Evolutionary conservation across 2,113 vertebrate species (phyloP).

Genomic region (Acinonyx jubatus): DNA sequence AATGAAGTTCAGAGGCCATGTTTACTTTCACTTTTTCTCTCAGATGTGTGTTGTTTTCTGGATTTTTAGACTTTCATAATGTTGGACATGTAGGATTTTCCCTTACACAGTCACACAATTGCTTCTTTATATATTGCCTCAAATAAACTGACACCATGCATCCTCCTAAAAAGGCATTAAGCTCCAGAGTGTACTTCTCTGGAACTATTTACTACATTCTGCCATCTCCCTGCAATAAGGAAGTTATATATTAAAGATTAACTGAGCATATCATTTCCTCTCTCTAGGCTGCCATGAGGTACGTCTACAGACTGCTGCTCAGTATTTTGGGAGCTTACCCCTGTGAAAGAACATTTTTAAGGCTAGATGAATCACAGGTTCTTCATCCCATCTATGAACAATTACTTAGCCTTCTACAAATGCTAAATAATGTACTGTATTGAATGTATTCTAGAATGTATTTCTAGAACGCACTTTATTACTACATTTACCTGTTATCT

Average conservation of each 20-base stretch:
- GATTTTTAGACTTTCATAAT: background rate
- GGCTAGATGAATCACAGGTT: background rate
- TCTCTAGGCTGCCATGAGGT: background rate
- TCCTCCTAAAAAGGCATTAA: background rate
- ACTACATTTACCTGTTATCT: background rate
- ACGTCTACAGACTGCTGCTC: background rate
- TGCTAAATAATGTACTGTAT: background rate
- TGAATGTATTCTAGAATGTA: background rate
- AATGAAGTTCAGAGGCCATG: background rate
- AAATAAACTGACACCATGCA: background rate
- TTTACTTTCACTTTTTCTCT: background rate
- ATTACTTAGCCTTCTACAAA: background rate
- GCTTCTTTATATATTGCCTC: background rate
- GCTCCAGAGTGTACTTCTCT: background rate
- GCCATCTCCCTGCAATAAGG: background rate
- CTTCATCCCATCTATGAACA: background rate
- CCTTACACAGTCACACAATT: background rate
- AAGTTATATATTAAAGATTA: constrained; percentile 63
- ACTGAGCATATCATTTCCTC: constrained; percentile 32
- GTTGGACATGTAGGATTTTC: background rate
- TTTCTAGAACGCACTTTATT: background rate
- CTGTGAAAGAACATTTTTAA: background rate
- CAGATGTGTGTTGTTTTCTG: background rate
- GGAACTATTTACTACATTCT: background rate
- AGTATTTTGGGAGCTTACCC: background rate